These are phyloP conservation scores for Delphinus delphis DNA, from an alignment of 2,113 vertebrate genomes.

Conservation along the genomic window DNA sequence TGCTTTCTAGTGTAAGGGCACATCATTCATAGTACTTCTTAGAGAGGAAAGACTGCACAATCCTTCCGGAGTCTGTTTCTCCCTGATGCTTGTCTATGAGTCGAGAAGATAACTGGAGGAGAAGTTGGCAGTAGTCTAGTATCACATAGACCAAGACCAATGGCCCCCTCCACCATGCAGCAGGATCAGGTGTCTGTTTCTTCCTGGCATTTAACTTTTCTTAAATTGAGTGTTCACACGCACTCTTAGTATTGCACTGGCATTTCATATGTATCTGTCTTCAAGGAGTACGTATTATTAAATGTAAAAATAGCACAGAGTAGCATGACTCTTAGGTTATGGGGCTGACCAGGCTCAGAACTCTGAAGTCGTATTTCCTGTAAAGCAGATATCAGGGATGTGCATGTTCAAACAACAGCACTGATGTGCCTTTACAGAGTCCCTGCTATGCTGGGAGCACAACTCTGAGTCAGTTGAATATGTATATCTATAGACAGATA, in stretches of 20 bases:
- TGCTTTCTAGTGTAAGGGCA: background rate
- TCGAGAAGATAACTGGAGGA: background rate
- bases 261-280: background rate
- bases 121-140: background rate
- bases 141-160: fast-evolving
- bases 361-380: background rate
- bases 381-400: background rate
- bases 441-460: too few relatives aligned
- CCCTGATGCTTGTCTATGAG: background rate
- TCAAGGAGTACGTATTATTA: background rate
- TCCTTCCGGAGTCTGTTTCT: background rate
- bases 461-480: background rate
- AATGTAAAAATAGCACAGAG: background rate
- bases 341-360: background rate
- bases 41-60: fast-evolving
- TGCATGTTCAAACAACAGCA: background rate
- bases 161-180: fast-evolving
- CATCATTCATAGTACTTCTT: background rate
- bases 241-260: background rate
- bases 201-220: background rate
- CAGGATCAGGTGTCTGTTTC: background rate
- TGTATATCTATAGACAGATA: background rate
- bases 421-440: background rate
- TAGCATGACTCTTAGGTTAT: background rate
- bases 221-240: background rate